Percentiles rank a stretch among this genome's conserved stretches.
These are phyloP conservation scores for Triops cancriformis DNA, from an alignment of 1,140 invertebrate species.

Conservation along the genomic window DNA sequence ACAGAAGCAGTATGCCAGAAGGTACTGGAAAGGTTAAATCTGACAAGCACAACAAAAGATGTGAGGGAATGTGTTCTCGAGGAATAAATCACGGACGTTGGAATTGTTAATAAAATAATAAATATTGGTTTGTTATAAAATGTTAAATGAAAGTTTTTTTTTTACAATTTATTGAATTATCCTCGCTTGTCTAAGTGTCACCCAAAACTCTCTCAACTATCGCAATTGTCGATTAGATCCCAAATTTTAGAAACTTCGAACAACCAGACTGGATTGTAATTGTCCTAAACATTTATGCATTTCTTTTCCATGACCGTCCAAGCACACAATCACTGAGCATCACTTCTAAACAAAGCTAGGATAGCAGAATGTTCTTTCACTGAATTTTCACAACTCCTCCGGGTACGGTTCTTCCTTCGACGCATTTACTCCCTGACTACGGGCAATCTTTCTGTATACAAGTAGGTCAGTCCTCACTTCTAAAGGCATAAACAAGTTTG, in stretches of 20 bases:
- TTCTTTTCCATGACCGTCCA: background rate
- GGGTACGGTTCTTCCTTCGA: background rate
- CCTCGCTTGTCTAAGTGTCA: too few species aligned
- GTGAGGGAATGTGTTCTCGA: too few species aligned
- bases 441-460: background rate
- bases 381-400: background rate
- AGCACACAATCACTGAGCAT: background rate
- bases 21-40: too few species aligned
- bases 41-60: too few species aligned
- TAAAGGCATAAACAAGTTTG: background rate
- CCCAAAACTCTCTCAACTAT: too few species aligned
- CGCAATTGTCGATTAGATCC: background rate
- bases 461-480: background rate
- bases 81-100: too few species aligned
- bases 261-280: background rate
- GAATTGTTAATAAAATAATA: too few species aligned
- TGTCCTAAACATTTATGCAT: background rate
- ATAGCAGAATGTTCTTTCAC: background rate
- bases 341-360: background rate
- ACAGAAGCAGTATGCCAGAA: too few species aligned
- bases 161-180: too few species aligned
- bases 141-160: too few species aligned
- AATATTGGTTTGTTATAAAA: too few species aligned
- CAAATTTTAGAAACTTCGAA: background rate
- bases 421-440: background rate